Conservation (phyloP, 2,888 invertebrate species). For the Clepsis dumicolana region DNA sequence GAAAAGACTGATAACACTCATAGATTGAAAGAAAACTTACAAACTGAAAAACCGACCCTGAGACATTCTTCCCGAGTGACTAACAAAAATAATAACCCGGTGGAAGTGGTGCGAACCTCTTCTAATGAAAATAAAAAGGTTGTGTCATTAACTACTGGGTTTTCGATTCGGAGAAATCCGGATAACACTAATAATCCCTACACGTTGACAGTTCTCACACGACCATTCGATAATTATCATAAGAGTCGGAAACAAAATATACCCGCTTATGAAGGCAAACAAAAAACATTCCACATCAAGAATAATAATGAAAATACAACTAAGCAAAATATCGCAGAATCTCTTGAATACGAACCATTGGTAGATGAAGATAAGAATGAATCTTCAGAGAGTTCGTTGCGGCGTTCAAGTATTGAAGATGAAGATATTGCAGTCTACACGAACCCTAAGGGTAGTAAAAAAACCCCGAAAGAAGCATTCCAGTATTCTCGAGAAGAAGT, state of each 20-base stretch:
- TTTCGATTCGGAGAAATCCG: slow-evolving; percentile 76
- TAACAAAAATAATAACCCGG: slow-evolving; percentile 66
- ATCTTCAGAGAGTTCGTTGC: slow-evolving; percentile 55
- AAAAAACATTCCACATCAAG: background rate
- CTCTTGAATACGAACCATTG: slow-evolving; percentile 50
- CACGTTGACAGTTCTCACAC: slow-evolving; percentile 76
- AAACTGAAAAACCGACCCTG: slow-evolving; percentile 67
- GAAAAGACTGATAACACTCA: slow-evolving; percentile 77
- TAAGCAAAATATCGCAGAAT: slow-evolving; percentile 55
- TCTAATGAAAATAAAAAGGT: slow-evolving; percentile 66
- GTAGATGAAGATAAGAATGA: slow-evolving; percentile 48
- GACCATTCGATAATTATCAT: slow-evolving; percentile 67
- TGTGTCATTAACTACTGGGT: slow-evolving; percentile 80
- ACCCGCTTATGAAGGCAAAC: slow-evolving; percentile 45
- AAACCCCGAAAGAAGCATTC: slow-evolving; percentile 7
- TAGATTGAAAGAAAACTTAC: slow-evolving; percentile 70
- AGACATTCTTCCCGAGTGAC: slow-evolving; percentile 65
- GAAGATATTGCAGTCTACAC: slow-evolving; percentile 62
- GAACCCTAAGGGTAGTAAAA: slow-evolving; percentile 47
- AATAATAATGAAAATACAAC: slow-evolving; percentile 43
- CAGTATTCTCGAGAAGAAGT: slow-evolving; percentile 30
- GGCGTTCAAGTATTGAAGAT: slow-evolving; percentile 58
- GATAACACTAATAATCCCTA: slow-evolving; percentile 78
- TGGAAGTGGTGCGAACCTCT: slow-evolving; percentile 63
- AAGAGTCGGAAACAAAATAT: slow-evolving; percentile 47